phyloP scores from a whole-genome alignment of 2,888 invertebrate species.

The Aquatica leii region DNA sequence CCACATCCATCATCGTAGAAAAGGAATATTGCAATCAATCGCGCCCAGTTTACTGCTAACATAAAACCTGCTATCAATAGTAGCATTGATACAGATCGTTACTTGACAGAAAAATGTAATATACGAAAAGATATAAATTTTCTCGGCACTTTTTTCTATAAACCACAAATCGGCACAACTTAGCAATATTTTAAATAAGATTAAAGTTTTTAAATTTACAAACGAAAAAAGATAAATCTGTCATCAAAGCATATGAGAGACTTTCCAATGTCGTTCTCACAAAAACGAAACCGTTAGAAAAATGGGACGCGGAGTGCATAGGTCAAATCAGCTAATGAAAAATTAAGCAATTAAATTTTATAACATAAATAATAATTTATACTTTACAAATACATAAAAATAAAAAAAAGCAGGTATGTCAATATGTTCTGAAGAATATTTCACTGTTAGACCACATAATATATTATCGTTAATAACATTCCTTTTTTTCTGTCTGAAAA shows the following conservation, averaged over 20 bases:
- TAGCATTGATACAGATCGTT: constrained; percentile 26
- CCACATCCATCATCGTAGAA: constrained; percentile 39
- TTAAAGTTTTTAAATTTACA: constrained; percentile 1
- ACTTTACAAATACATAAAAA: constrained; percentile 12
- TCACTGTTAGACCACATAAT: constrained; percentile 12
- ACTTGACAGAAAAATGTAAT: constrained; percentile 19
- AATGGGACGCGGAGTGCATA: constrained; percentile 18
- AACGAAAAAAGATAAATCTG: constrained; percentile 12
- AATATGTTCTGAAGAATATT: constrained; percentile 8
- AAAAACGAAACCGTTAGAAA: constrained; percentile 18
- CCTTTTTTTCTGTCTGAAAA: not conserved
- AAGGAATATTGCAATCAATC: constrained; percentile 39
- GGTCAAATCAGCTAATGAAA: constrained; percentile 19
- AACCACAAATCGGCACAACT: too few species aligned
- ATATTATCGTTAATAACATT: constrained; percentile 8
- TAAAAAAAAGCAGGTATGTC: constrained; percentile 9
- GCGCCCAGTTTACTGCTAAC: constrained; percentile 34
- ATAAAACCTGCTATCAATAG: constrained; percentile 34
- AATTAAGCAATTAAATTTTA: constrained; percentile 13
- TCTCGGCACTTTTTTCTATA: not conserved
- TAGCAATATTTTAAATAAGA: too few species aligned
- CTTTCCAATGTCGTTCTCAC: constrained; percentile 15
- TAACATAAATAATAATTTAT: constrained; percentile 17
- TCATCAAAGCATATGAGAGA: constrained; percentile 13
- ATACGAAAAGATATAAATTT: not conserved